phyloP scores from a whole-genome alignment of 2,888 invertebrate species.

The Erebia ligea region DNA sequence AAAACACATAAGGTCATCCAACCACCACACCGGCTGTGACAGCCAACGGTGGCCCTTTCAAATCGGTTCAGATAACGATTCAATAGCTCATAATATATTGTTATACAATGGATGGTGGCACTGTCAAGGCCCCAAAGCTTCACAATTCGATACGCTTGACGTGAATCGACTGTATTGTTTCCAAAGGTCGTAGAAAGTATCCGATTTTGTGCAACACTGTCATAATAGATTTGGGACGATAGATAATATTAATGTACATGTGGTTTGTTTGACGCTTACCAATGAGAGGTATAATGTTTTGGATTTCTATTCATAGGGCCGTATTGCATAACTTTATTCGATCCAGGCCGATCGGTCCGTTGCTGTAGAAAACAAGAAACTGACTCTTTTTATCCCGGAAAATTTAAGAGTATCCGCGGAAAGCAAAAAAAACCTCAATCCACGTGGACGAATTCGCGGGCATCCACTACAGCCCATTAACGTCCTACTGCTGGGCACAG shows the following conservation, averaged over 20 bases:
- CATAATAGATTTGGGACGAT: constrained; percentile 25
- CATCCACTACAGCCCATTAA: too few species aligned
- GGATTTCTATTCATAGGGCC: background rate
- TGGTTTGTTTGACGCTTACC: constrained; percentile 15
- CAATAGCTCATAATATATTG: constrained; percentile 27
- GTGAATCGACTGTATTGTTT: constrained; percentile 31
- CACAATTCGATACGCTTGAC: constrained; percentile 31
- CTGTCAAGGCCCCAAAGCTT: constrained; percentile 30
- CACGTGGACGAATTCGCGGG: too few species aligned
- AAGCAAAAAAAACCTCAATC: background rate
- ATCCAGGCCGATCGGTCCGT: too few species aligned
- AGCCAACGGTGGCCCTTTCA: constrained; percentile 28
- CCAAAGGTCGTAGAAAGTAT: constrained; percentile 36
- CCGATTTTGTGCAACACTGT: constrained; percentile 25
- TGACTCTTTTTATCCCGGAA: background rate
- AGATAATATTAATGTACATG: constrained; percentile 9
- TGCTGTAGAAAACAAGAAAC: too few species aligned
- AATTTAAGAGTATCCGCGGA: background rate
- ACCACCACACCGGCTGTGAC: constrained; percentile 26
- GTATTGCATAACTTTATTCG: background rate
- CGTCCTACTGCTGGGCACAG: too few species aligned
- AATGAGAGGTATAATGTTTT: constrained; percentile 9
- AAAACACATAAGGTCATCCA: constrained; percentile 14
- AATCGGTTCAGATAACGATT: constrained; percentile 27
- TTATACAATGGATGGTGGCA: constrained; percentile 26